Percentiles rank a stretch among this genome's conserved stretches.
Conservation (phyloP, 2,113 vertebrate species). For the Varanus komodoensis region DNA sequence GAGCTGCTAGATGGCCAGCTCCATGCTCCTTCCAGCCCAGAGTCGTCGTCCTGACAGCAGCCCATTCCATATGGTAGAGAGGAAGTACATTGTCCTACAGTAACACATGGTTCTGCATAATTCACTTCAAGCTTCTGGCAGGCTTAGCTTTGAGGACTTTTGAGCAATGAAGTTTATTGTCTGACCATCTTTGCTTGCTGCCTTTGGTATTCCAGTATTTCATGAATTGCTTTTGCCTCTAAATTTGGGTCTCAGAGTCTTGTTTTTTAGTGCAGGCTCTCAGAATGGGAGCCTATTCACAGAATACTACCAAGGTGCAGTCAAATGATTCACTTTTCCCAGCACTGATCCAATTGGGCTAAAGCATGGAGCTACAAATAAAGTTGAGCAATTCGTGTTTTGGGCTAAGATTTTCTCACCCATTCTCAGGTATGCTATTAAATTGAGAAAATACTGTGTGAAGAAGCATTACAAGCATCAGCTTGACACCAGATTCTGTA, state of each 20-base stretch:
- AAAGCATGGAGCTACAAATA: not conserved
- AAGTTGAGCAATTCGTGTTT: too few relatives aligned
- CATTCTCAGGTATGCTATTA: not conserved
- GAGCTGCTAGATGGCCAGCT: not conserved
- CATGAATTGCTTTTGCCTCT: not conserved
- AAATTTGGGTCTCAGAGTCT: not conserved
- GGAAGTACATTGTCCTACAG: not conserved
- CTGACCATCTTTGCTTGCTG: not conserved
- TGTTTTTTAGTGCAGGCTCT: not conserved
- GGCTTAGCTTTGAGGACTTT: not conserved
- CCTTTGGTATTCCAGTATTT: not conserved
- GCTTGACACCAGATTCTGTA: not conserved
- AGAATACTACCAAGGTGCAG: not conserved
- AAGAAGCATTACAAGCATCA: not conserved
- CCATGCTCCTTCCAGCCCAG: not conserved
- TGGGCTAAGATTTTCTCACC: not conserved
- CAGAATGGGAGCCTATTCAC: not conserved
- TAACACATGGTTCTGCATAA: too few relatives aligned
- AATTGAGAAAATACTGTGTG: not conserved
- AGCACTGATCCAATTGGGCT: not conserved
- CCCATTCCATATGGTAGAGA: not conserved
- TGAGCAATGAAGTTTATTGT: too few relatives aligned
- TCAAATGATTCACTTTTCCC: not conserved
- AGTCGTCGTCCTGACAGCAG: not conserved
- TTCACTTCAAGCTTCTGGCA: not conserved